Base-by-base conservation (phyloP, 2,888 invertebrate genomes). In the Lepidocyrtinus sp. region DNA sequence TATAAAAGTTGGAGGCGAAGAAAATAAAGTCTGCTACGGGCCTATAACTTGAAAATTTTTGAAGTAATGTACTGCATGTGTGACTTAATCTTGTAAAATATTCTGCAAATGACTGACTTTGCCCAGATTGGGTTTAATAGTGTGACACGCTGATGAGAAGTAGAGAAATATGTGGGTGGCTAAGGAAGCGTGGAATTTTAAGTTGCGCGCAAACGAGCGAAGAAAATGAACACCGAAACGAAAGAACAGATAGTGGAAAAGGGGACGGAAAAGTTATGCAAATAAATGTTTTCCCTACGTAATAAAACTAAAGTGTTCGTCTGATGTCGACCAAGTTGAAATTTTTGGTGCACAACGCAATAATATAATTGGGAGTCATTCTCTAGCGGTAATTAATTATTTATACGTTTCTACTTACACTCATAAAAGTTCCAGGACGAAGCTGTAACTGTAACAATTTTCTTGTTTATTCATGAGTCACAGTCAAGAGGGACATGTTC, bases 391-490 rank as follows among this genome's bases (percentile, higher is more conserved):
- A 59, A 59, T 59, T 59, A 59, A 59, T 59, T 59, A 59, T 59
- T 59, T 19, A 59, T 59, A 59, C 1, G 59, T 19, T 1, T 59
- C 7, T 59, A 59, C 59, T 59, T 21, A 59, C 22, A 59, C 2
- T 21, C 59, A 59, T 21, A 2, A 19, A 59, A 59, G 7, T 3
- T 59, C 21, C 19, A 21, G 2, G 21, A 9, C n/a, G 21, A 2
- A 2, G 59, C 22, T 59, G 2, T 21, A 59, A 17, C 50, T 50
- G 50, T 50, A 50, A 36, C 5, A 50, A 12, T n/a, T 55, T 55
- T 55, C 59, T 59, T 59, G 21, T 21, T 59, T 59, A 59, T 59
- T 59, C 59, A 59, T n/a, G 59, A 59, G 59, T 59, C 59, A 59
- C 5, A n/a, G n/a, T n/a, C n/a, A n/a, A n/a, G n/a, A 17, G 50